Base-by-base conservation (phyloP, 1,140 invertebrate genomes). In the Drosophila arizonae region DNA sequence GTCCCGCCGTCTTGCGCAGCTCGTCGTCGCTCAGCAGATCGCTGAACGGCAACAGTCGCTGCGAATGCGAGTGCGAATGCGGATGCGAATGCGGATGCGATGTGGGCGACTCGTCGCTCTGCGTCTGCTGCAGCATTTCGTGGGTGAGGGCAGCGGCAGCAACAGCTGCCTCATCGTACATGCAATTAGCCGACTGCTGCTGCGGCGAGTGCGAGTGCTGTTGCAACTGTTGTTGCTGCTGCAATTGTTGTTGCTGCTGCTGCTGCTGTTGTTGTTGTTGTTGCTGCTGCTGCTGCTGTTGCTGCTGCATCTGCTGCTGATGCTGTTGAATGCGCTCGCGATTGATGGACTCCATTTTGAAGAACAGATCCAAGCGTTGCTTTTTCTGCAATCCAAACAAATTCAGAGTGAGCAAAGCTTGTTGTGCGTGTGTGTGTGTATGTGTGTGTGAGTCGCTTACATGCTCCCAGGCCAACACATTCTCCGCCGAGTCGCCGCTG, bases 401-500 rank as follows among this genome's bases (percentile, higher is more conserved):
- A 15, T 45, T n/a, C n/a, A 45, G 0, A n/a, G n/a, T 45, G n/a
- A 36, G 33, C 9, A 36, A 36, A 10, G 10, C 11, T 6, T 15
- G 11, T 21, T 30, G 15, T 51, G 17, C 15, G 8, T 9, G 33
- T 21, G 33, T 21, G 26, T 51, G 26, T 28, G 51, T 15, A 13
- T 8, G 26, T 52, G n/a, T 13, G 26, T 15, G 13, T 9, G 2
- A 2, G 8, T 21, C 3, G 84, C 89, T 86, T 76, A 92, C 91
- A 81, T 92, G 91, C 73, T 92, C 91, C 91, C 91, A 92, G 46
- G 91, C 91, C 13, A 92, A 57, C 0, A 90, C 80, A 72, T 92
- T 92, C 56, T 91, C 91, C 1, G 91, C 91, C 2, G 91, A 92
- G 66, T 94, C 93, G 9, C 93, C 93, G 88, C 94, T 94, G 4